Base-by-base conservation (phyloP, 2,888 invertebrate genomes). In the Sinelater perroti region DNA sequence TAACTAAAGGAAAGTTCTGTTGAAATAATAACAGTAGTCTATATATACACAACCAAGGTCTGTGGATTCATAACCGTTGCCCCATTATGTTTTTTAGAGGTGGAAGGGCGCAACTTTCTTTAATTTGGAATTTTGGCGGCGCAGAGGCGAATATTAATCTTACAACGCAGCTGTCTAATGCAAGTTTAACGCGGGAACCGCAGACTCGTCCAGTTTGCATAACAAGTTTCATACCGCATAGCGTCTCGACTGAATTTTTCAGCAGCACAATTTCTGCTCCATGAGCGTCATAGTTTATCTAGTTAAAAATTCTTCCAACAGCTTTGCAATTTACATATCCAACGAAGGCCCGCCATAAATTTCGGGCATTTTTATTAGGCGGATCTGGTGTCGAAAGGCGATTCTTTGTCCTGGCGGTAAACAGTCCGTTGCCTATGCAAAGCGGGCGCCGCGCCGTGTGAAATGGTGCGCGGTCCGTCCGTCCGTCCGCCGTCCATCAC, bases 241-340 rank as follows among this genome's bases (percentile, higher is more conserved):
- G 56, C 60, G 52, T 60, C 60, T 60, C 56, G 52, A 56, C 56
- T 60, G 60, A 60, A 60, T 60, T 60, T 60, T 60, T 60, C 52
- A 60, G 56, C 60, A 60, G 50, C 40, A 55, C 60, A 60, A 60
- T 60, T 60, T 60, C 52, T 54, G 46, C 44, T 52, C 47, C 60
- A 60, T 60, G 60, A 60, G 46, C 60, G 54, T 52, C 56, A 60
- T 60, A 60, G 60, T 56, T 60, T 60, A 52, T 60, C 56, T 56
- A 60, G 60, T 60, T 60, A 60, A 60, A 56, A 60, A 60, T 60
- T 60, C 60, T 60, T 51, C 38, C 47, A 60, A 60, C 59, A 45
- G 36, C 59, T 45, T 60, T 51, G 60, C 56, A 60, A 60, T 60
- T 60, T 60, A 60, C 60, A 60, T 60, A 60, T 52, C 30, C 54